Evolutionary conservation across 2,888 invertebrate genomes (phyloP).

Genomic region (Heliconius aoede): DNA sequence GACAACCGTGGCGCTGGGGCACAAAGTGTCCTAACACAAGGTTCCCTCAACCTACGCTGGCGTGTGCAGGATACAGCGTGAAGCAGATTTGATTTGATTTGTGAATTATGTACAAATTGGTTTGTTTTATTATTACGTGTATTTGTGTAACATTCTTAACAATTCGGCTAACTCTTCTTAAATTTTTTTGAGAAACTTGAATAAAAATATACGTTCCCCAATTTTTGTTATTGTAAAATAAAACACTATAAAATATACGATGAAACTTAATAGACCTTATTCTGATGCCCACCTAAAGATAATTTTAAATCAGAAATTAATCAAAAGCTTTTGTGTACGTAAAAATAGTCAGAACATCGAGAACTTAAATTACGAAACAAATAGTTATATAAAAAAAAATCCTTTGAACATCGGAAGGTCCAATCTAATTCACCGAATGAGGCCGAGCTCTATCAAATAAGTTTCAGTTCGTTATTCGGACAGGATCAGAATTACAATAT

Average conservation of each 20-base stretch:
- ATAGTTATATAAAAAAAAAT: constrained; percentile 16
- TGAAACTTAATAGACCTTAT: not conserved
- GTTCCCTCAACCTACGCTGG: no score
- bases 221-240: no score
- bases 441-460: constrained; percentile 25
- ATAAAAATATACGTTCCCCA: no score
- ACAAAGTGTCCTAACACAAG: no score
- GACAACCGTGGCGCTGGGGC: no score
- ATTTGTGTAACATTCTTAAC: not conserved
- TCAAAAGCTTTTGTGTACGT: not conserved
- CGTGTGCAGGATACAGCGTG: no score
- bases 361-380: constrained; percentile 13
- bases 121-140: not conserved
- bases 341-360: not conserved
- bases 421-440: constrained; percentile 22
- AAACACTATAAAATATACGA: no score
- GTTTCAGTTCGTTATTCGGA: constrained; percentile 18
- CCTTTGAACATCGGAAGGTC: constrained; percentile 16
- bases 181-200: no score
- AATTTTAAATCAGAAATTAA: not conserved
- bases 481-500: constrained; percentile 19
- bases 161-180: no score
- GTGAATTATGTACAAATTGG: constrained; percentile 3
- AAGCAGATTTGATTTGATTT: no score
- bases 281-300: not conserved